Evolutionary conservation across 1,140 invertebrate genomes (phyloP).

Genomic region (Lysiphlebus fabarum): DNA sequence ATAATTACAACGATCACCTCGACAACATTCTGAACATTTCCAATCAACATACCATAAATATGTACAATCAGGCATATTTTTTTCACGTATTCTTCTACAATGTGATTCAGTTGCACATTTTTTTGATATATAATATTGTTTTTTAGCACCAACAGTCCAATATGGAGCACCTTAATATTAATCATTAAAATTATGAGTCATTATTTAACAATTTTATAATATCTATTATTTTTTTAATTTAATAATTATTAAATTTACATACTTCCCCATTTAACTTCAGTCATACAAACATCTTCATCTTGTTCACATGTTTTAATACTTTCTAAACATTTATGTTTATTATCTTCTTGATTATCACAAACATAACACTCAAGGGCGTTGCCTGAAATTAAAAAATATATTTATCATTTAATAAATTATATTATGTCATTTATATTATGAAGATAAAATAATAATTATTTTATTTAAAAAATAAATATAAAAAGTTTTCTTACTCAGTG

Average conservation of each 20-base stretch:
- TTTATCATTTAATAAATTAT: not conserved
- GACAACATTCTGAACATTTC: conserved; percentile 95
- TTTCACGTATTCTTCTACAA: conserved; percentile 69
- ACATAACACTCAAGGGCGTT: conserved; percentile 88
- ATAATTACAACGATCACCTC: conserved; percentile 95
- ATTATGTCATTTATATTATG: not conserved
- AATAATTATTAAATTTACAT: conserved; percentile 49
- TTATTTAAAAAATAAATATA: too few relatives aligned
- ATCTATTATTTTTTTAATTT: too few relatives aligned
- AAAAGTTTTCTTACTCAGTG: not conserved
- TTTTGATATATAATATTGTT: conserved; percentile 94
- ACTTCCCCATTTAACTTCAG: conserved; percentile 87
- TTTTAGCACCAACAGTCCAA: conserved; percentile 88
- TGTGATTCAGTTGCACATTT: conserved; percentile 77
- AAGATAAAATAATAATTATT: too few relatives aligned
- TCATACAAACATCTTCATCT: conserved; percentile 81
- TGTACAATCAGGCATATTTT: conserved; percentile 77
- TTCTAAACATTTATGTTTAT: conserved; percentile 88
- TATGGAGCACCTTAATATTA: conserved; percentile 75
- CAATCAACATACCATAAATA: conserved; percentile 98
- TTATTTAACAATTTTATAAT: not conserved
- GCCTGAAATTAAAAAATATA: conserved; percentile 48
- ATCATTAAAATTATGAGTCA: conserved; percentile 19
- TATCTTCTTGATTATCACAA: conserved; percentile 87
- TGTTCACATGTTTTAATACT: conserved; percentile 88